Conservation (phyloP, 2,113 vertebrate genomes). For the Geothlypis trichas region DNA sequence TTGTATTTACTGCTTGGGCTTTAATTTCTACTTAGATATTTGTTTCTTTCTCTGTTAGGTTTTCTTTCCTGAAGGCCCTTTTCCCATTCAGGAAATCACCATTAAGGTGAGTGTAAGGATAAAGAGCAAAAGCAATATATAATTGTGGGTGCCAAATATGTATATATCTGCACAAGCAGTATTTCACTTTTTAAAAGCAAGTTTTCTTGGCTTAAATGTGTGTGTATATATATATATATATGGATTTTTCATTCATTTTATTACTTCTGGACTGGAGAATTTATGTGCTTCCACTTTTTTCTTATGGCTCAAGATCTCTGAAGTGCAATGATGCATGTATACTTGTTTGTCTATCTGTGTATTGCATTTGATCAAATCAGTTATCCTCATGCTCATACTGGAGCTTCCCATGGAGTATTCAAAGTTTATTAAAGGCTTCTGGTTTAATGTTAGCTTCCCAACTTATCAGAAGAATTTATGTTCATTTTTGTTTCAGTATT, state of each 20-base stretch:
- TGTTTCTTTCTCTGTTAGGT: not conserved
- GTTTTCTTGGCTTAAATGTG: not conserved
- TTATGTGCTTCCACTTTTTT: not conserved
- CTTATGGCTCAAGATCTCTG: not conserved
- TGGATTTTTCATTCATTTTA: not conserved
- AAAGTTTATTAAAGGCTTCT: not conserved
- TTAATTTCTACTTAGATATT: not conserved
- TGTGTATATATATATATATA: not conserved
- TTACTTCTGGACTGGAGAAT: not conserved
- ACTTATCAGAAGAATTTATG: not conserved
- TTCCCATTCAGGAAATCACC: not conserved
- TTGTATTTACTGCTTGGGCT: not conserved
- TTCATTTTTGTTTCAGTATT: not conserved
- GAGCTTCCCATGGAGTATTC: not conserved
- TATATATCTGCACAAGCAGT: not conserved
- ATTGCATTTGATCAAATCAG: not conserved
- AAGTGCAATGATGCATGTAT: not conserved
- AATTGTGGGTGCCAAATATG: not conserved
- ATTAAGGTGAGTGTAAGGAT: not conserved
- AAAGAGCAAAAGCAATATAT: not conserved
- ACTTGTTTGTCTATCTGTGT: not conserved
- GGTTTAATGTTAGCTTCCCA: not conserved
- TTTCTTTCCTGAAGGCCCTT: not conserved
- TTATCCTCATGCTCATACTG: not conserved
- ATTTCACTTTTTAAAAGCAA: not conserved